Percentiles rank a stretch among this genome's conserved stretches.
phyloP scores from a whole-genome alignment of 2,888 invertebrate species.

The Ceramica pisi region DNA sequence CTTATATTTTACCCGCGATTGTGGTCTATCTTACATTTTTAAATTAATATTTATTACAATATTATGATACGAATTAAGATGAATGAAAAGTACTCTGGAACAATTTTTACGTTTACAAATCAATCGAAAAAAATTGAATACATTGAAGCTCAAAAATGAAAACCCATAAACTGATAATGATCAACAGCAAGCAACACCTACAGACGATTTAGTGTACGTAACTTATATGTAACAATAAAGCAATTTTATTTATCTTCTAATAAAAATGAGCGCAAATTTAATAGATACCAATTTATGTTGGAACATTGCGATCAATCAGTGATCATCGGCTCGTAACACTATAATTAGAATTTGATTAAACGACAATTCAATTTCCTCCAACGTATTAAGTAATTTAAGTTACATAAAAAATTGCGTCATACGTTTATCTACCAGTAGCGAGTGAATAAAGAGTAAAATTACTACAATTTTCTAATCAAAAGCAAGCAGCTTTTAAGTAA shows the following conservation, averaged over 20 bases:
- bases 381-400: slow-evolving; percentile 30
- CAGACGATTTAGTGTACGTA: slow-evolving; percentile 15
- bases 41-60: slow-evolving; percentile 21
- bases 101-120: background rate
- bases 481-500: slow-evolving; percentile 21
- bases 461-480: slow-evolving; percentile 34
- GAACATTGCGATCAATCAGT: slow-evolving; percentile 31
- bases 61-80: background rate
- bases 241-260: slow-evolving; percentile 21
- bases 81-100: background rate
- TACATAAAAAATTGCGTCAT: slow-evolving; percentile 43
- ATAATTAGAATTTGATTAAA: slow-evolving; percentile 38
- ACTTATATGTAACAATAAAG: slow-evolving; percentile 10
- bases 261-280: slow-evolving; percentile 27
- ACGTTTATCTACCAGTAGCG: background rate
- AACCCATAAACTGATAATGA: background rate
- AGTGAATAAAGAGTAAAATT: slow-evolving; percentile 16
- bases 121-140: background rate
- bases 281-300: slow-evolving; percentile 14
- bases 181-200: slow-evolving; percentile 16
- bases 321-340: slow-evolving; percentile 22
- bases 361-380: slow-evolving; percentile 30
- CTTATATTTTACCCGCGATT: slow-evolving; percentile 37
- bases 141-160: background rate
- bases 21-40: slow-evolving; percentile 18